Evolutionary conservation across 2,797 vertebrate species (phyloP).

Genomic region (Crypturellus tataupa): DNA sequence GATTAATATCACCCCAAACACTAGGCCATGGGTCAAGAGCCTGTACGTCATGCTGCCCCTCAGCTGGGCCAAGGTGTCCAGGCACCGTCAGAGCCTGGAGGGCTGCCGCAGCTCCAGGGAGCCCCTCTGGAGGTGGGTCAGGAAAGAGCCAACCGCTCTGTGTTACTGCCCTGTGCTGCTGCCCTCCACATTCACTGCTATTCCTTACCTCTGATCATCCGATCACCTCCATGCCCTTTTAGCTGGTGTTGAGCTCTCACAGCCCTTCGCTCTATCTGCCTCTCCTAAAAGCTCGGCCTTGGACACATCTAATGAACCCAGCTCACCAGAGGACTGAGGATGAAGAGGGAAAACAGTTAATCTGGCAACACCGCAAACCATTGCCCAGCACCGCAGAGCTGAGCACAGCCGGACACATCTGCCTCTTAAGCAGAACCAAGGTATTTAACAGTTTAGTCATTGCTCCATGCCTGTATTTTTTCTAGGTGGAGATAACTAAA

Average conservation of each 20-base stretch:
- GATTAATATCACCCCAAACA: neutral
- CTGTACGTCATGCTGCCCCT: neutral
- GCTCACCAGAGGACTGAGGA: neutral
- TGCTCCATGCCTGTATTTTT: neutral
- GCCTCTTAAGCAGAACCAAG: neutral
- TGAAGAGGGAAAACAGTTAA: neutral
- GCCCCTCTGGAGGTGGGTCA: neutral
- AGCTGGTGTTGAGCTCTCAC: neutral
- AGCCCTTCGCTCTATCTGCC: neutral
- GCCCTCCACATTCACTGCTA: neutral
- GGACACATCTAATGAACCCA: rapidly evolving
- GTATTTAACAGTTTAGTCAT: neutral
- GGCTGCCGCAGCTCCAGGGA: neutral
- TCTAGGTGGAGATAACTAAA: neutral
- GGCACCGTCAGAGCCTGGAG: neutral
- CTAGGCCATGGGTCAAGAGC: neutral
- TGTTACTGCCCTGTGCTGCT: neutral
- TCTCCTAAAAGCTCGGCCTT: neutral
- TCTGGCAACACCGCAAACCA: neutral
- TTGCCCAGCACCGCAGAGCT: neutral
- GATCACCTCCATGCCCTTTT: neutral
- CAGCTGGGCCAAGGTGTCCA: neutral
- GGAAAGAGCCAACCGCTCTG: neutral
- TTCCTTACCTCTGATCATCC: neutral
- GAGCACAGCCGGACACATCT: neutral